Percentiles rank a stretch among this genome's conserved stretches.
Conservation (phyloP, 2,113 vertebrate species). For the Psilopogon haemacephalus region DNA sequence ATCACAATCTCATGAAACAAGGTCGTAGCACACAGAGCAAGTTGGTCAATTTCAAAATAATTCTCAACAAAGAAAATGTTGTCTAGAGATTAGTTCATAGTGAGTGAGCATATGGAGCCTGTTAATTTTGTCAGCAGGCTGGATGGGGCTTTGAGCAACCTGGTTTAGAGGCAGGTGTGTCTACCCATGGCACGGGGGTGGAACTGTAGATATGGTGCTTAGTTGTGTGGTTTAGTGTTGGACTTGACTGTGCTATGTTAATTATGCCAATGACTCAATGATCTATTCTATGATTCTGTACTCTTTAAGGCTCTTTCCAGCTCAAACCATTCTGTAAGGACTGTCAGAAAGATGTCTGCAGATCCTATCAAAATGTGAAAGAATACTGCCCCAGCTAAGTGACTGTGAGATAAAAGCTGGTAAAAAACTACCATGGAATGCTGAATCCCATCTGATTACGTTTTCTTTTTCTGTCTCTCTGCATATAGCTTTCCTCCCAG, state of each 20-base stretch:
- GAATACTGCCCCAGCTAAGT: neutral
- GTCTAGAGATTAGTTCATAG: neutral
- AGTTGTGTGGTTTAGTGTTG: too few species aligned
- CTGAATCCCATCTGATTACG: neutral
- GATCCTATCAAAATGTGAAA: neutral
- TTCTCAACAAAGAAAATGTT: neutral
- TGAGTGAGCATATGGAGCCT: neutral
- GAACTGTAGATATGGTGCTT: too few species aligned
- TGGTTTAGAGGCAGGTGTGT: too few species aligned
- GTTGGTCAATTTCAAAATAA: neutral
- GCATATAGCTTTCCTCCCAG: neutral
- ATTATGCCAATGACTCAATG: too few species aligned
- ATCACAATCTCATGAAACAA: neutral
- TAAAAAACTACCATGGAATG: neutral
- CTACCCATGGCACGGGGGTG: too few species aligned
- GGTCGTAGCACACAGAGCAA: neutral
- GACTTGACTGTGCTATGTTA: too few species aligned
- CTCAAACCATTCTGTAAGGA: neutral
- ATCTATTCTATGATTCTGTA: too few species aligned
- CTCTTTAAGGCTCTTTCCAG: too few species aligned
- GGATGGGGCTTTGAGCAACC: too few species aligned
- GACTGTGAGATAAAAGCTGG: neutral
- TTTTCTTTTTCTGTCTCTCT: constrained; percentile 10
- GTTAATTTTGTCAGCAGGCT: neutral
- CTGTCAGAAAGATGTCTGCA: neutral